Evolutionary conservation across 2,113 vertebrate genomes (phyloP).

Genomic region (Cyanoramphus novaezelandiae): DNA sequence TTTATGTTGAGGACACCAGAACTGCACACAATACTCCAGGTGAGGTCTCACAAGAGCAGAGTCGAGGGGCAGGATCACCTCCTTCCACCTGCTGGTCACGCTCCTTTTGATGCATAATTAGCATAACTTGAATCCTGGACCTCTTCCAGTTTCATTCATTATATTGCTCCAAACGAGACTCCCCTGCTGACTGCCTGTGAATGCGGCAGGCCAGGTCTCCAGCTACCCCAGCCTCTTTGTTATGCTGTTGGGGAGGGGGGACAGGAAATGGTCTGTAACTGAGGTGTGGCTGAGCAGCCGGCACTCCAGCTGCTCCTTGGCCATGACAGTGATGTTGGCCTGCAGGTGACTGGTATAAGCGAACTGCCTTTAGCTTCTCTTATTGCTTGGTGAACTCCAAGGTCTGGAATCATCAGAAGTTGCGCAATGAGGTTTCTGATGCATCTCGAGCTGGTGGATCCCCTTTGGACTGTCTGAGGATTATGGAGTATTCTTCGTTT

Average conservation of each 20-base stretch:
- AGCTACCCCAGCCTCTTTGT: background rate
- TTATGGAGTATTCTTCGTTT: background rate
- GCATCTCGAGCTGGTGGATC: background rate
- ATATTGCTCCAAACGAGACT: background rate
- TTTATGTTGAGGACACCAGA: too few relatives aligned
- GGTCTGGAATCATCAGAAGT: background rate
- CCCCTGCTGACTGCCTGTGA: background rate
- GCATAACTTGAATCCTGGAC: constrained; percentile 10
- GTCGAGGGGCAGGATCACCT: too few relatives aligned
- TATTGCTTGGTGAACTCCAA: rapidly evolving
- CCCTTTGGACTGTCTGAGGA: background rate
- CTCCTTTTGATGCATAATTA: background rate
- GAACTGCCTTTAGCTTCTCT: background rate
- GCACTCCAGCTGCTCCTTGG: rapidly evolving
- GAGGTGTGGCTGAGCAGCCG: background rate
- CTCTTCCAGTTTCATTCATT: constrained; percentile 27
- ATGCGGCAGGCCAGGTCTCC: background rate
- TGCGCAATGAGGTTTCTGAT: background rate
- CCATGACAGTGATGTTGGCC: background rate
- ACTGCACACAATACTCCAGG: too few relatives aligned
- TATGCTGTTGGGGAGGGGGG: background rate
- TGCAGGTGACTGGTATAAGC: background rate
- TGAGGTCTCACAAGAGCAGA: too few relatives aligned
- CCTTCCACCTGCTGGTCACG: too few relatives aligned
- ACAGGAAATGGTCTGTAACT: background rate